A percentile compares a stretch with the other conserved stretches of the same genome.
These are phyloP conservation scores for Dermatemys mawii DNA, from an alignment of 2,113 vertebrate species.

Conservation along the genomic window DNA sequence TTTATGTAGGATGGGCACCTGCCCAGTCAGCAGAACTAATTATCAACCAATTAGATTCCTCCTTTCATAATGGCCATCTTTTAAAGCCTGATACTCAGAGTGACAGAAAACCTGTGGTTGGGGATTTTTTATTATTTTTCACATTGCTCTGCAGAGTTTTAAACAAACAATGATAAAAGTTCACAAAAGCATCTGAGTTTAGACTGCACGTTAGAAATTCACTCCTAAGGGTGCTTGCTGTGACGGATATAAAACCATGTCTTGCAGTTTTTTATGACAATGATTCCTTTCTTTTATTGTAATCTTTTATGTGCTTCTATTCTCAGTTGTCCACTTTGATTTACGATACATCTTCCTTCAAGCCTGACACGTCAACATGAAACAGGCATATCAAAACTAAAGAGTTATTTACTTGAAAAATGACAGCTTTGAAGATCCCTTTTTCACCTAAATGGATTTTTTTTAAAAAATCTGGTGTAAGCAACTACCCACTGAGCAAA, in stretches of 20 bases:
- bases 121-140: conserved; percentile 9
- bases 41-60: not conserved
- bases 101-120: rapidly evolving
- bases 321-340: conserved; percentile 64
- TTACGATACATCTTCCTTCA: conserved; percentile 46
- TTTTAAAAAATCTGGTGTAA: conserved; percentile 32
- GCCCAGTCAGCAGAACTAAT: not conserved
- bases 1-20: not conserved
- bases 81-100: not conserved
- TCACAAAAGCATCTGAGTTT: not conserved
- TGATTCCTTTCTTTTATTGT: conserved; percentile 41
- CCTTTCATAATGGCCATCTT: not conserved
- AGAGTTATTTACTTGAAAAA: conserved; percentile 69
- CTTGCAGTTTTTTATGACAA: not conserved
- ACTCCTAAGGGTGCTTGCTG: not conserved
- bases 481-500: conserved; percentile 40
- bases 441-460: conserved; percentile 40
- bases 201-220: not conserved
- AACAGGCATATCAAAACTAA: conserved; percentile 58
- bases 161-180: not conserved
- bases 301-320: conserved; percentile 59
- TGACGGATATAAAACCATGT: not conserved
- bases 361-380: conserved; percentile 48
- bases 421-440: conserved; percentile 42
- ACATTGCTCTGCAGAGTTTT: not conserved